phyloP scores from a whole-genome alignment of 2,113 vertebrate species.

The Lampris incognitus region DNA sequence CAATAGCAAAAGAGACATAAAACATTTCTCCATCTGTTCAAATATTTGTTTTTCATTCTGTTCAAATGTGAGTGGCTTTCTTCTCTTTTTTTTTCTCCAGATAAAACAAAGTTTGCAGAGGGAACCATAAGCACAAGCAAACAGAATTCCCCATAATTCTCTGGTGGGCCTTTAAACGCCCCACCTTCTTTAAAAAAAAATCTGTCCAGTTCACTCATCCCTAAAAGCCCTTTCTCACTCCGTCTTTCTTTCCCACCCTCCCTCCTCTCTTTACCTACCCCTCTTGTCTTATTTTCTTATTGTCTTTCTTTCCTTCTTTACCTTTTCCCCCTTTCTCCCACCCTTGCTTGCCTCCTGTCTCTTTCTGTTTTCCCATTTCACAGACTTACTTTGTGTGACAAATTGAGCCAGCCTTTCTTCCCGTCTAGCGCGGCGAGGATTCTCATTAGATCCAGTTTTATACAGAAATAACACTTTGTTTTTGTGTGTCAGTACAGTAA shows the following conservation, averaged over 20 bases:
- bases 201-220: slow-evolving; percentile 33
- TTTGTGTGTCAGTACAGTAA: background rate
- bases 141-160: slow-evolving; percentile 72
- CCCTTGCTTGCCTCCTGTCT: background rate
- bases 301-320: background rate
- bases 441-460: background rate
- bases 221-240: background rate
- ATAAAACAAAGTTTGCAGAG: slow-evolving; percentile 55
- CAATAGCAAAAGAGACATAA: slow-evolving; percentile 31
- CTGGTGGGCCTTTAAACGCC: slow-evolving; percentile 58
- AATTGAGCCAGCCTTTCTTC: background rate
- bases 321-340: background rate
- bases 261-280: background rate
- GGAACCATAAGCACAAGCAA: slow-evolving; percentile 64
- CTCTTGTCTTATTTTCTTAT: background rate
- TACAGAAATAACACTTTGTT: background rate
- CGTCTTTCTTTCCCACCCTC: slow-evolving; percentile 9
- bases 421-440: background rate
- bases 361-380: background rate
- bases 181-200: slow-evolving; percentile 62
- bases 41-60: slow-evolving; percentile 78
- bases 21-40: slow-evolving; percentile 75
- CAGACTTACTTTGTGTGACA: background rate
- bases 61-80: slow-evolving; percentile 13
- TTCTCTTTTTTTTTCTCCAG: background rate